These are phyloP conservation scores for Murina feae DNA, from an alignment of 2,113 vertebrate species.

Conservation along the genomic window DNA sequence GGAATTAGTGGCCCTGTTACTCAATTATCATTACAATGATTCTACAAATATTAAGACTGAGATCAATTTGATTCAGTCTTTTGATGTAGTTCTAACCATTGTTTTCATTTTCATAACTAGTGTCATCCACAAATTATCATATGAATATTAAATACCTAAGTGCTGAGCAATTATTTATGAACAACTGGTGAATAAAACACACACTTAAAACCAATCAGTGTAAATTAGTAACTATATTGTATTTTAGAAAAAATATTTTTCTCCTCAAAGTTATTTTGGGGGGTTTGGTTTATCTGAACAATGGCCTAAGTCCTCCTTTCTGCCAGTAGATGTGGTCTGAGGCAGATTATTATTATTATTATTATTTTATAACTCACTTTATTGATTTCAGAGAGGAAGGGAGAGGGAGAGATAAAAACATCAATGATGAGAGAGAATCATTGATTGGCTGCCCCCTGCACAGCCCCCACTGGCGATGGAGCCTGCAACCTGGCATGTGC, in stretches of 20 bases:
- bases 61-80: not conserved
- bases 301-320: not conserved
- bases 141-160: not conserved
- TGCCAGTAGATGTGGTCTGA: not conserved
- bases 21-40: not conserved
- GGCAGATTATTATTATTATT: not conserved
- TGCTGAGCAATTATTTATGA: not conserved
- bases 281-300: not conserved
- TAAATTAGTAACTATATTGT: not conserved
- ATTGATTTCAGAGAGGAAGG: no score
- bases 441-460: no score
- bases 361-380: no score
- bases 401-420: no score
- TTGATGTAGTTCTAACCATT: not conserved
- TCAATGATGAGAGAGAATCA: no score
- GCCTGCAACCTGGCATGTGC: no score
- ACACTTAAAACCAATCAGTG: not conserved
- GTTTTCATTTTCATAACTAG: not conserved
- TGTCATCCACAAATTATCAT: not conserved
- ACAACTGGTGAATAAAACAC: not conserved
- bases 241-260: constrained; percentile 14
- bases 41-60: not conserved
- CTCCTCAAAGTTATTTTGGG: not conserved
- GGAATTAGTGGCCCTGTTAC: not conserved
- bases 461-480: no score